Conservation (phyloP, 2,888 invertebrate genomes). For the Ormyrus nitidulus region DNA sequence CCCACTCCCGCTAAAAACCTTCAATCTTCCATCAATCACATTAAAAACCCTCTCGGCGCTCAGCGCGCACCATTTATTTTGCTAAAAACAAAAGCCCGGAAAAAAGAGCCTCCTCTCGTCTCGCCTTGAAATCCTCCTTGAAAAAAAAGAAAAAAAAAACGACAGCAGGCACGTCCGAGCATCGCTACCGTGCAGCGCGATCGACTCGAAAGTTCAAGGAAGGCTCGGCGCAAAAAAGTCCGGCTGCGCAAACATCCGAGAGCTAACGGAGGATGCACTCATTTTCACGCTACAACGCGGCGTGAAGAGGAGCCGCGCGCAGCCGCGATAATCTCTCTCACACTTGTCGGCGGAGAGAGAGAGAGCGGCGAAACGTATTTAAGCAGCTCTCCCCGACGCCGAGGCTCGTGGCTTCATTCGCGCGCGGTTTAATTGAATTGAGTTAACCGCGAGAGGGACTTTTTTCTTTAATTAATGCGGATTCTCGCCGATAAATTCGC, state of each 20-base stretch:
- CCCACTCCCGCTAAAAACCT: no score
- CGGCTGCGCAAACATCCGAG: slow-evolving; percentile 28
- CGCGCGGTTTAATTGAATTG: slow-evolving; percentile 37
- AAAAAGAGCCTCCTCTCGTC: background rate
- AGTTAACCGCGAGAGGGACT: background rate
- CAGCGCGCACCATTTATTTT: no score
- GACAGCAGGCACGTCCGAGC: background rate
- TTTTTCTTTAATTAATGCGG: no score
- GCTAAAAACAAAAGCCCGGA: no score
- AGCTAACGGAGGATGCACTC: slow-evolving; percentile 51
- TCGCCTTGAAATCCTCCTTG: slow-evolving; percentile 4
- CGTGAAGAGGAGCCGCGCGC: slow-evolving; percentile 37
- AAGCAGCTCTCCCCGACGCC: background rate
- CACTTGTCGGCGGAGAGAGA: slow-evolving; percentile 7
- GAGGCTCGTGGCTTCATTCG: background rate
- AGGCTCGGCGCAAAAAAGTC: slow-evolving; percentile 9
- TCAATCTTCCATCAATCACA: no score
- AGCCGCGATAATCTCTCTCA: background rate
- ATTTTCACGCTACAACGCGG: slow-evolving; percentile 55
- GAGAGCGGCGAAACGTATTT: background rate
- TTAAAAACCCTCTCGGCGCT: no score
- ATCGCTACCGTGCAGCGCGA: background rate
- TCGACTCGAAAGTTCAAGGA: slow-evolving; percentile 37
- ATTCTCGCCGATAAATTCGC: background rate
- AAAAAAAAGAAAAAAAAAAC: slow-evolving; percentile 9